Evolutionary conservation across 1,140 invertebrate species (phyloP), one percentile per base, ranked within the genome.

Genomic region (Goniozus legneri): DNA sequence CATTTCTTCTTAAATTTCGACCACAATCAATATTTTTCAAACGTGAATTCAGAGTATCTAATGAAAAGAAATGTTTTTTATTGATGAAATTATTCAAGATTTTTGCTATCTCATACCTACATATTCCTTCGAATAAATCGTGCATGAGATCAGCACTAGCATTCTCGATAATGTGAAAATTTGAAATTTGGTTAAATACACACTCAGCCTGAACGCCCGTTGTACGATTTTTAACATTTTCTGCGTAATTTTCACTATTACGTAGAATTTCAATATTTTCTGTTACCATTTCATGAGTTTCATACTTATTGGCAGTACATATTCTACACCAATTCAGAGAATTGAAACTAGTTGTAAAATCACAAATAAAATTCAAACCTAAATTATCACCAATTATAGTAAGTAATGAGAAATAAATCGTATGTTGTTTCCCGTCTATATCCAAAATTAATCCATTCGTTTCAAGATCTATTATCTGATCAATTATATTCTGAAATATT

Each of bases 311-410:
- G 31, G 22, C 24, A 21, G 21, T 21, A 20, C 39, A 48, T 27
- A 43, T 43, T 43, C 38, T 30, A 10, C 46, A 48, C 21, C 22
- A 15, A 43, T 48, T 31, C 6, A 30, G 20, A 14, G 38, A 15
- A 43, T 42, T 43, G 18, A 48, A 48, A 10, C 38, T 20, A 2
- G 24, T 27, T 19, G 19, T 20, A 2, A 47, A 6, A 8, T 22
- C 44, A 40, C 37, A 47, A 24, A 47, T 47, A 38, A 18, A 27
- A 12, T 47, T 34, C 15, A 47, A 41, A 24, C 18, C 37, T 31
- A 47, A 47, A 16, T 47, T 47, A 3, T 47, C 44, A 19, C 36
- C 44, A 3, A 47, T 2, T 12, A 47, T 27, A 3, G 39, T 21
- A 39, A 21, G 24, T 8, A 38, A 47, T 41, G 35, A 24, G 27